Conservation (phyloP, 2,888 invertebrate genomes). For the Acholoe squamosa region DNA sequence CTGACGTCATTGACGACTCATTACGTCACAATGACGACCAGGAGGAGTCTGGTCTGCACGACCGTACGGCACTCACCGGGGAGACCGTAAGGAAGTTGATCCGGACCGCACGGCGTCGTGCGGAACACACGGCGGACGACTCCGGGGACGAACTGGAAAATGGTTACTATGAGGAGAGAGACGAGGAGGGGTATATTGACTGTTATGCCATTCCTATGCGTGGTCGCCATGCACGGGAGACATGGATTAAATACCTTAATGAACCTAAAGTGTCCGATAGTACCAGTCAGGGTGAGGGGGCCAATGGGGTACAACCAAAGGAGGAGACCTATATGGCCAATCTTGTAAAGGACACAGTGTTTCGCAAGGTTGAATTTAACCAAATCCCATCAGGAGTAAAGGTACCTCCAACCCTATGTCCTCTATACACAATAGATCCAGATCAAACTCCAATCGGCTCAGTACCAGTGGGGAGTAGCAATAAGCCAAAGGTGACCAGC, state of each 20-base stretch:
- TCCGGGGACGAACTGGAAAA: constrained; percentile 66
- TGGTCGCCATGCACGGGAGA: constrained; percentile 64
- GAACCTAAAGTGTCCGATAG: background rate
- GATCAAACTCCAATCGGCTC: constrained; percentile 60
- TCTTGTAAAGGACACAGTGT: constrained; percentile 68
- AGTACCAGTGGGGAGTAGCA: background rate
- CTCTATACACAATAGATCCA: constrained; percentile 68
- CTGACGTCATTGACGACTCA: constrained; percentile 69
- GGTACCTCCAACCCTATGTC: constrained; percentile 67
- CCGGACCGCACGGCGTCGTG: constrained; percentile 43
- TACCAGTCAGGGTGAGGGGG: background rate
- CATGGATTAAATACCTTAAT: constrained; percentile 69
- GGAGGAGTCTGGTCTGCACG: constrained; percentile 67
- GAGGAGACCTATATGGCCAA: constrained; percentile 67
- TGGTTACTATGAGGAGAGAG: constrained; percentile 59
- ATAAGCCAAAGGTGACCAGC: background rate
- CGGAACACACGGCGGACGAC: constrained; percentile 62
- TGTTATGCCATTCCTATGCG: constrained; percentile 70
- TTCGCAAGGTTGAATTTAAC: constrained; percentile 64
- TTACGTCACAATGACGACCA: constrained; percentile 64
- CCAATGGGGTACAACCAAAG: background rate
- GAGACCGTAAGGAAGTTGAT: constrained; percentile 67
- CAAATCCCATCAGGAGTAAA: constrained; percentile 68
- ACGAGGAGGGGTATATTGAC: constrained; percentile 66
- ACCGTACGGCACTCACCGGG: constrained; percentile 67